A percentile compares a stretch with the other conserved stretches of the same genome.
Conservation (phyloP, 2,797 vertebrate genomes). For the Sciurus vulgaris region DNA sequence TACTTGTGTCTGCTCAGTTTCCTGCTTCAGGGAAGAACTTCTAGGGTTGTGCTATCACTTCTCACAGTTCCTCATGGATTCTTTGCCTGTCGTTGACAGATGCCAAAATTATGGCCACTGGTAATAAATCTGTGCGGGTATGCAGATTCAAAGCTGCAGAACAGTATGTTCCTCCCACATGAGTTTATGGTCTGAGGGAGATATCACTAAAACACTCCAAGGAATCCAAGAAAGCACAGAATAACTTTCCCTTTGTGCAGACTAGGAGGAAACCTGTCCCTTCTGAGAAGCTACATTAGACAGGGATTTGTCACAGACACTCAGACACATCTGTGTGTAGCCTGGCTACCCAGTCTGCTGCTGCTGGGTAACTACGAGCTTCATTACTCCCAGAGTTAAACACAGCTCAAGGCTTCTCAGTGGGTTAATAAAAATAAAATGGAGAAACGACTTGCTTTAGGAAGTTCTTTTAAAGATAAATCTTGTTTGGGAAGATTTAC, state of each 20-base stretch:
- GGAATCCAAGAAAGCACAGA: not conserved
- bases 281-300: not conserved
- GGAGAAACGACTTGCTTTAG: slow-evolving; percentile 37
- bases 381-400: slow-evolving; percentile 39
- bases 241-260: not conserved
- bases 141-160: not conserved
- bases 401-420: not conserved
- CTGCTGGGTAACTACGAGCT: not conserved
- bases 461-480: slow-evolving; percentile 43
- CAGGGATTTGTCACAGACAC: not conserved
- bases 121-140: not conserved
- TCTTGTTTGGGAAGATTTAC: slow-evolving; percentile 49
- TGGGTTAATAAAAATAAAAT: slow-evolving; percentile 43
- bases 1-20: not conserved
- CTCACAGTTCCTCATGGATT: not conserved
- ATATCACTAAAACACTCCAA: not conserved
- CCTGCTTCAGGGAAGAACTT: not conserved
- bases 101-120: not conserved
- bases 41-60: not conserved
- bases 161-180: not conserved
- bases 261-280: not conserved
- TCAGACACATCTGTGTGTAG: not conserved
- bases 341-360: slow-evolving; percentile 20
- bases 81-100: not conserved
- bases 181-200: not conserved